Conservation (phyloP, 2,888 invertebrate species). For the Phyllotreta striolata region DNA sequence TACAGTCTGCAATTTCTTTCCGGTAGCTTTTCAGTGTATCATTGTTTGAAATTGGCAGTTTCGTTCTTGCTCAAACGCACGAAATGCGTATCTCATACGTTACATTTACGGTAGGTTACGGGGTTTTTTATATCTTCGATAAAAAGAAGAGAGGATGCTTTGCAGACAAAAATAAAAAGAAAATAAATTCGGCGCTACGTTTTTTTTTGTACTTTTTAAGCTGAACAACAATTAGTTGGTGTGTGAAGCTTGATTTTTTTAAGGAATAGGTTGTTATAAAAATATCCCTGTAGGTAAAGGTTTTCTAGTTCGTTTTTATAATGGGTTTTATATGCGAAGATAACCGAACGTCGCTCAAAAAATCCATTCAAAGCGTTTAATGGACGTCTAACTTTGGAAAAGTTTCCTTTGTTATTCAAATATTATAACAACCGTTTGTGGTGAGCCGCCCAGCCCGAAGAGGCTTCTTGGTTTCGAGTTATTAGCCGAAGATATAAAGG, state of each 20-base stretch:
- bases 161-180: too few relatives aligned
- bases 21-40: slow-evolving; percentile 25
- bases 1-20: slow-evolving; percentile 26
- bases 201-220: too few relatives aligned
- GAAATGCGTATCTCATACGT: neutral
- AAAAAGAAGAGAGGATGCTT: too few relatives aligned
- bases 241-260: neutral
- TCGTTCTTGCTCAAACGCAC: slow-evolving; percentile 11
- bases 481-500: slow-evolving; percentile 2
- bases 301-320: slow-evolving; percentile 16
- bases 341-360: slow-evolving; percentile 15
- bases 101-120: too few relatives aligned
- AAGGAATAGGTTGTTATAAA: neutral
- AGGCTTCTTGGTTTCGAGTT: slow-evolving; percentile 1
- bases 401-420: slow-evolving; percentile 15
- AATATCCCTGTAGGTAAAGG: slow-evolving; percentile 5
- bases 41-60: slow-evolving; percentile 17
- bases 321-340: slow-evolving; percentile 13
- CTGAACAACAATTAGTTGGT: too few relatives aligned
- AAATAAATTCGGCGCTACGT: too few relatives aligned
- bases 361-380: slow-evolving; percentile 15
- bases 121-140: too few relatives aligned
- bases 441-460: slow-evolving; percentile 3
- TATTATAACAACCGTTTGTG: slow-evolving; percentile 13
- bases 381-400: slow-evolving; percentile 17